Evolutionary conservation across 2,888 invertebrate species (phyloP).

Genomic region (Cephus pulcher): DNA sequence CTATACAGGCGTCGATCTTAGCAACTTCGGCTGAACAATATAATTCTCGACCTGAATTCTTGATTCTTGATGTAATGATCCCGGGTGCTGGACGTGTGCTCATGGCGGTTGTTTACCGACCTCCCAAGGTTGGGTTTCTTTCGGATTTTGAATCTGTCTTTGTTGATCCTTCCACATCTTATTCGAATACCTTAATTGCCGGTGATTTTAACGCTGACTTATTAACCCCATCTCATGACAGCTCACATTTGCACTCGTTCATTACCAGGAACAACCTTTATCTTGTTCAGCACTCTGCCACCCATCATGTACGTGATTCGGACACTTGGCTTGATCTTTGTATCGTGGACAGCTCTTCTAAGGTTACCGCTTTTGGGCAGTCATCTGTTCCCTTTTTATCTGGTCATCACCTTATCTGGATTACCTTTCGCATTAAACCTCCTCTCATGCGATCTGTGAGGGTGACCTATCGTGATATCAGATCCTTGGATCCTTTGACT

Average conservation of each 20-base stretch:
- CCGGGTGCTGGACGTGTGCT: background rate
- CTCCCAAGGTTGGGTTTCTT: conserved; percentile 2
- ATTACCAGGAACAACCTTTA: background rate
- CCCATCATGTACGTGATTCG: conserved; percentile 8
- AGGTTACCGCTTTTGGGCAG: background rate
- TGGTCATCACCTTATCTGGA: conserved; percentile 1
- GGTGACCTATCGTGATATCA: too few relatives aligned
- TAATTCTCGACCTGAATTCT: too few relatives aligned
- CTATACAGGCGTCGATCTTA: too few relatives aligned
- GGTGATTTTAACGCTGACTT: background rate
- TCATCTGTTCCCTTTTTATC: conserved; percentile 1
- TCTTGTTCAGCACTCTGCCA: background rate
- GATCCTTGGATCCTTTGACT: too few relatives aligned
- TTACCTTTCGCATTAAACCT: too few relatives aligned
- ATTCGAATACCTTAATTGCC: background rate
- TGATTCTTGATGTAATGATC: too few relatives aligned
- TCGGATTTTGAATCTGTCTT: conserved; percentile 1
- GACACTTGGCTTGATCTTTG: conserved; percentile 6
- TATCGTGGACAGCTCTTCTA: too few relatives aligned
- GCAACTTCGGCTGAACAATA: too few relatives aligned
- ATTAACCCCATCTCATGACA: background rate
- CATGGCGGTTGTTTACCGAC: conserved; percentile 9
- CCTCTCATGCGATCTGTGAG: too few relatives aligned
- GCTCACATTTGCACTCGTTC: background rate
- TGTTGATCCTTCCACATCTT: background rate